phyloP scores from a whole-genome alignment of 2,797 vertebrate species.

The Artibeus lituratus region DNA sequence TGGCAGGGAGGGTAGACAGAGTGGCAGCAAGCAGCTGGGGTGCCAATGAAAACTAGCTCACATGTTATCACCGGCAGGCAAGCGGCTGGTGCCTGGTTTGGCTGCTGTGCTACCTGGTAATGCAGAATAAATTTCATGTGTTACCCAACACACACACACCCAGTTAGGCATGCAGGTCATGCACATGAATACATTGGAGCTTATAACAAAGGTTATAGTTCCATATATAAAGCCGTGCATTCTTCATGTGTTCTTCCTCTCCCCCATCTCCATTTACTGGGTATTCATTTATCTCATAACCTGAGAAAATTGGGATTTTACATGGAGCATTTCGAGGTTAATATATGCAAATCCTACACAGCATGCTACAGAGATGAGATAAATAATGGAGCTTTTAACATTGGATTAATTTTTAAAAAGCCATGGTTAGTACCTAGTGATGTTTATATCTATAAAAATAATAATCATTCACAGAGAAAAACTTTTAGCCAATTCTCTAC shows the following conservation, averaged over 20 bases:
- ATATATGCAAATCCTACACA: slow-evolving; percentile 78
- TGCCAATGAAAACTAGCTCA: slow-evolving; percentile 65
- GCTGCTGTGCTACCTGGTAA: not conserved
- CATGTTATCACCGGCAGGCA: slow-evolving; percentile 71
- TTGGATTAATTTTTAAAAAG: slow-evolving; percentile 54
- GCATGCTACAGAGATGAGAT: slow-evolving; percentile 56
- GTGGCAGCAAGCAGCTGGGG: slow-evolving; percentile 53
- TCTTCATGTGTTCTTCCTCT: slow-evolving; percentile 4
- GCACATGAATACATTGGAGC: slow-evolving; percentile 28
- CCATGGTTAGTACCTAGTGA: slow-evolving; percentile 21
- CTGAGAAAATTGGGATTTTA: slow-evolving; percentile 57
- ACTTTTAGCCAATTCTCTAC: not conserved
- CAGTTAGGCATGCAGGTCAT: slow-evolving; percentile 1
- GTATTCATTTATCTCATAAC: slow-evolving; percentile 62
- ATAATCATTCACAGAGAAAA: slow-evolving; percentile 25
- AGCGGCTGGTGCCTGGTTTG: slow-evolving; percentile 42
- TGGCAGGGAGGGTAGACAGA: slow-evolving; percentile 49
- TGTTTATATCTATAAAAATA: not conserved
- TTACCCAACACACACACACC: slow-evolving; percentile 4
- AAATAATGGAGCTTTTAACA: slow-evolving; percentile 71
- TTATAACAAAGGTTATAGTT: slow-evolving; percentile 24
- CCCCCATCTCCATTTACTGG: not conserved
- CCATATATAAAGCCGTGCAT: slow-evolving; percentile 49
- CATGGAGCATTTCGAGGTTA: slow-evolving; percentile 73
- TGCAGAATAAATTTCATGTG: slow-evolving; percentile 45